phyloP scores from a whole-genome alignment of 2,797 vertebrate genomes.

The Esox masquinongy region DNA sequence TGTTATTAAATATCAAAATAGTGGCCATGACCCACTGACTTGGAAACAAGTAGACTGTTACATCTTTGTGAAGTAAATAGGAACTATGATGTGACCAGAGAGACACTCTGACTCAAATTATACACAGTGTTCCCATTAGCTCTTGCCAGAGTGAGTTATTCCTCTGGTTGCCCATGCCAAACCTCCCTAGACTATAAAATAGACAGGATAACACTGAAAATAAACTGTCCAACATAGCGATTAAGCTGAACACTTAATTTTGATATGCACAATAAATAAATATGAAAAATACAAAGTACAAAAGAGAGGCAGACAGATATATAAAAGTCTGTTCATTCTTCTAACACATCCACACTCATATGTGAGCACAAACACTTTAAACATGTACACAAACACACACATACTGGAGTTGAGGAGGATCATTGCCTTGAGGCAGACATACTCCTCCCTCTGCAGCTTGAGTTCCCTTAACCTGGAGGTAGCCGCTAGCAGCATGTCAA shows the following conservation, averaged over 20 bases:
- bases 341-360: too few relatives aligned
- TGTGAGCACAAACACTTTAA: too few relatives aligned
- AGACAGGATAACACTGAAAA: slow-evolving; percentile 25
- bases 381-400: not conserved
- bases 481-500: slow-evolving; percentile 94
- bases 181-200: slow-evolving; percentile 22
- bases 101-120: slow-evolving; percentile 14
- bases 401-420: slow-evolving; percentile 97
- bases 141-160: slow-evolving; percentile 35
- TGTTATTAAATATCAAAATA: not conserved
- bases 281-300: not conserved
- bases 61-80: slow-evolving; percentile 11
- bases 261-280: slow-evolving; percentile 3
- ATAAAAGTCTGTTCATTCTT: too few relatives aligned
- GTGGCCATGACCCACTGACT: not conserved
- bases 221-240: slow-evolving; percentile 11
- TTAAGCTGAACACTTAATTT: slow-evolving; percentile 7
- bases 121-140: slow-evolving; percentile 49
- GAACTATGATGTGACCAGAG: slow-evolving; percentile 27
- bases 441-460: slow-evolving; percentile 94
- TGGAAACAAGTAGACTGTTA: slow-evolving; percentile 23
- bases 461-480: slow-evolving; percentile 93
- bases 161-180: slow-evolving; percentile 34
- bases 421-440: slow-evolving; percentile 97
- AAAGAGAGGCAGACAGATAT: not conserved